A percentile compares a stretch with the other conserved stretches of the same genome.
Conservation (phyloP, 2,113 vertebrate genomes). For the Catharus minimus region DNA sequence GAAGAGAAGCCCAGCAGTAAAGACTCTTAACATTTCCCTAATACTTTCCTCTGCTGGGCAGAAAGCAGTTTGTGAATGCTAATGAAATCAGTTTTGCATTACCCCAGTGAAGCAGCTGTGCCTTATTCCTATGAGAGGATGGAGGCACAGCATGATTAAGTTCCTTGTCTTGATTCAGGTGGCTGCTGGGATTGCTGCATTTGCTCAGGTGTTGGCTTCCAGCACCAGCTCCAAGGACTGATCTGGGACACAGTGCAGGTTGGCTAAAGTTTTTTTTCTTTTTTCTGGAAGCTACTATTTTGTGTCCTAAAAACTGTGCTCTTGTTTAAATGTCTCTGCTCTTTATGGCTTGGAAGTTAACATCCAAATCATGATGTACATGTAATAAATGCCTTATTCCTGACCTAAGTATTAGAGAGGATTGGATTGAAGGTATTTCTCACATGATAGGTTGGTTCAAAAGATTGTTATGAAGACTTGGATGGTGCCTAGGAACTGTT, state of each 20-base stretch:
- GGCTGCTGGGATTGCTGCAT: background rate
- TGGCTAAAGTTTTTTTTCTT: background rate
- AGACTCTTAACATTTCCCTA: background rate
- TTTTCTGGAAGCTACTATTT: background rate
- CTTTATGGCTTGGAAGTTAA: background rate
- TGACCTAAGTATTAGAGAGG: background rate
- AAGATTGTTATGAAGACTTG: background rate
- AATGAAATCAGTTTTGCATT: constrained; percentile 42
- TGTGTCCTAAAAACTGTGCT: background rate
- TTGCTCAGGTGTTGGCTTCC: background rate
- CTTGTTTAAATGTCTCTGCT: background rate
- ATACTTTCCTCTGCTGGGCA: constrained; percentile 28
- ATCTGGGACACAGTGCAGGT: background rate
- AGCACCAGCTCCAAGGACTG: background rate
- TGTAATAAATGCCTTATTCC: background rate
- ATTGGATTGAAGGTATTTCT: background rate
- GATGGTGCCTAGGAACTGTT: background rate
- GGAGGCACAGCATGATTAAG: constrained; percentile 12
- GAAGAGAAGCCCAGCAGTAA: background rate
- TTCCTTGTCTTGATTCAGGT: background rate
- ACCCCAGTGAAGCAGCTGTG: background rate
- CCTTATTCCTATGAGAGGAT: constrained; percentile 6
- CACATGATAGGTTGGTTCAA: background rate
- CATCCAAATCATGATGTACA: background rate
- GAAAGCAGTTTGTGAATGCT: constrained; percentile 33